Evolutionary conservation across 1,140 invertebrate genomes (phyloP), one percentile per base, ranked within the genome.

Genomic region (Triops longicaudatus): DNA sequence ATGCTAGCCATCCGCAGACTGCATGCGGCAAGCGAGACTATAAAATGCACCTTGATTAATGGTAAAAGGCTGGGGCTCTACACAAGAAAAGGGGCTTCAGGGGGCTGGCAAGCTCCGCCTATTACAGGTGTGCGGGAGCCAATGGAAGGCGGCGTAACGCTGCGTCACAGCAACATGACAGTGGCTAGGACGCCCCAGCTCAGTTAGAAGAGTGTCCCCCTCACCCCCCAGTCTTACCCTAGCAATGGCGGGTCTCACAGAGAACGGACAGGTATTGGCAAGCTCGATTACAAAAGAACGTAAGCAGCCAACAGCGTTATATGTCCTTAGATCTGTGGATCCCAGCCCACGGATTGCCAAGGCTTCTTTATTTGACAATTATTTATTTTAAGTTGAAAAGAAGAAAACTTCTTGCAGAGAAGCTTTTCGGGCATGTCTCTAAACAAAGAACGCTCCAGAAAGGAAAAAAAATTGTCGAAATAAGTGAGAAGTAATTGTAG

Each of bases 1-100:
- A 10, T 63, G 50, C 50, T 63, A n/a, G 50, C 50, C 14, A 63
- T 63, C 50, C 50, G 50, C 50, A 63, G 50, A 63, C 50, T 63
- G 50, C 50, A 63, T 63, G 50, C 50, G 22, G 50, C 50, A 63
- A 63, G 50, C 50, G 50, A 63, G 50, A 63, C 50, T 63, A 63
- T 63, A 63, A 63, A 63, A 63, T 63, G 50, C 50, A 63, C 50
- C 50, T 63, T 63, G 50, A 63, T 63, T 63, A 63, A 63, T 63
- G 50, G 50, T 63, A 63, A 63, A 63, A 63, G 50, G 50, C 50
- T 63, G 50, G 50, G 50, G 50, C 50, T n/a, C 50, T 63, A 63
- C 50, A 63, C 14, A 63, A 63, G 44, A 37, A 37, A 37, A 63
- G 50, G 50, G 50, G 50, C 50, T 63, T 63, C 50, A 22, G 50